Percentiles rank a stretch among this genome's conserved stretches.
phyloP scores from a whole-genome alignment of 2,113 vertebrate species.

The Pygoscelis antarcticus region DNA sequence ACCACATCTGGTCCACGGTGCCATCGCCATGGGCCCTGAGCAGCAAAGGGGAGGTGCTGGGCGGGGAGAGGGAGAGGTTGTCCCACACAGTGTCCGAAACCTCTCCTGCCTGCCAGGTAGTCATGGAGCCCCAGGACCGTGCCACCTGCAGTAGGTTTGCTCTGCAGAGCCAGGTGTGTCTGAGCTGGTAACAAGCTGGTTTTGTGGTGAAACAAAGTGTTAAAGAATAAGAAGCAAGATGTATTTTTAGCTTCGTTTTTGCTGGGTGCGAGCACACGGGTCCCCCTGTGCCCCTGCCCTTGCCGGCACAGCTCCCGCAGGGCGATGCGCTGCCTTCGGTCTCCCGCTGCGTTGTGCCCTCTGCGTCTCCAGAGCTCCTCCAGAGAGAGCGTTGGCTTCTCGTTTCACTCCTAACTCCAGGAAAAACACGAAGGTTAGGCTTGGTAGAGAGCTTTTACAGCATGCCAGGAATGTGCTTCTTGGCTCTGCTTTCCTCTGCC shows the following conservation, averaged over 20 bases:
- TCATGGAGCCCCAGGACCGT: neutral
- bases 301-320: neutral
- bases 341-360: neutral
- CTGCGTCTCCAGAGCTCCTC: constrained; percentile 6
- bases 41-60: neutral
- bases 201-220: neutral
- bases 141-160: neutral
- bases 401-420: constrained; percentile 36
- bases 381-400: constrained; percentile 27
- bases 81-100: neutral
- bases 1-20: accelerated
- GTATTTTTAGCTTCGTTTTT: neutral
- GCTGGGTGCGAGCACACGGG: neutral
- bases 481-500: constrained; percentile 22
- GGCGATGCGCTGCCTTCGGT: neutral
- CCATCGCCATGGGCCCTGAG: accelerated
- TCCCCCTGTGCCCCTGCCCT: neutral
- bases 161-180: neutral
- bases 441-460: neutral
- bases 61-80: neutral
- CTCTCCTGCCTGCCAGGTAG: neutral
- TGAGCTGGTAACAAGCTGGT: neutral
- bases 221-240: neutral
- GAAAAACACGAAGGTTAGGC: constrained; percentile 51
- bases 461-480: constrained; percentile 61